Conservation (phyloP, 2,113 vertebrate species). For the Clarias batrachus region DNA sequence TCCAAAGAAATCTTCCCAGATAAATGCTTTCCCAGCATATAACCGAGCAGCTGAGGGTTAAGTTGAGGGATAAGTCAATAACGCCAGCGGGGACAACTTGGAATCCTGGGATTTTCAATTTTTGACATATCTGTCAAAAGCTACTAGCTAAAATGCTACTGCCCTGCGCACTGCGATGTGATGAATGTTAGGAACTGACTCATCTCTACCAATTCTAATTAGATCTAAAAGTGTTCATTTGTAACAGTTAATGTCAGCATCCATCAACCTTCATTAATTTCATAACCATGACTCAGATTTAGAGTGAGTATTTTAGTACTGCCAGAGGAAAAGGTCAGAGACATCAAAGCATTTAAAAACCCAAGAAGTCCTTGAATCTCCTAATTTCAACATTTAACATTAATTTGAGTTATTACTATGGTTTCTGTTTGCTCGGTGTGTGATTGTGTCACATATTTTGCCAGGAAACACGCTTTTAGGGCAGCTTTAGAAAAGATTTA, state of each 20-base stretch:
- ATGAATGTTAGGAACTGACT: background rate
- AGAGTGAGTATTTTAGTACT: slow-evolving; percentile 18
- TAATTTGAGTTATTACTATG: background rate
- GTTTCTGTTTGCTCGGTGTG: slow-evolving; percentile 12
- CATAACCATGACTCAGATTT: slow-evolving; percentile 3
- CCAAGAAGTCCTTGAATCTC: slow-evolving; percentile 7
- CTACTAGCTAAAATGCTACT: background rate
- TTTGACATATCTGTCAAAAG: background rate
- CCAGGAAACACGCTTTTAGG: background rate
- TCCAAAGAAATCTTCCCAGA: background rate
- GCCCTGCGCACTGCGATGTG: background rate
- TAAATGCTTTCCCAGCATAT: background rate
- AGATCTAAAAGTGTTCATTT: slow-evolving; percentile 4
- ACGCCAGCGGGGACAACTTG: background rate
- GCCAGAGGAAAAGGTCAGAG: slow-evolving; percentile 21
- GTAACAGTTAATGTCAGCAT: slow-evolving; percentile 1
- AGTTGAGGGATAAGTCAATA: background rate
- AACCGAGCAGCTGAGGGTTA: background rate
- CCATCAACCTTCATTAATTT: background rate
- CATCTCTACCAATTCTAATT: background rate
- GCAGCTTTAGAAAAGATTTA: slow-evolving; percentile 1
- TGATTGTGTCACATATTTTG: slow-evolving; percentile 14
- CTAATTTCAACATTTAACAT: slow-evolving; percentile 10
- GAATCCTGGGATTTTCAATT: background rate
- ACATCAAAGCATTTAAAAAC: slow-evolving; percentile 3